phyloP scores from a whole-genome alignment of 2,797 vertebrate species.

The Characodon lateralis region DNA sequence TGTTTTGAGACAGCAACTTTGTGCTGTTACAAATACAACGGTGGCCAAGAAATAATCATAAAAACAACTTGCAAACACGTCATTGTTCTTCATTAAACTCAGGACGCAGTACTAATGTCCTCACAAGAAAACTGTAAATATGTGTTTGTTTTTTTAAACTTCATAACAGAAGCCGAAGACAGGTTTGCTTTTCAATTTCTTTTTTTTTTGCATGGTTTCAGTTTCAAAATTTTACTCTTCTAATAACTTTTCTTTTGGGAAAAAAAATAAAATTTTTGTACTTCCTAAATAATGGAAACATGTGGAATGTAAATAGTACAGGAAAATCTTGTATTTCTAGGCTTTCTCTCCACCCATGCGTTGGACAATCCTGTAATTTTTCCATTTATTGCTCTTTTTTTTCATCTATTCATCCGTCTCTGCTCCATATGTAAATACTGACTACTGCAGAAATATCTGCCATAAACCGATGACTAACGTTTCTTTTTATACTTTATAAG shows the following conservation, averaged over 20 bases:
- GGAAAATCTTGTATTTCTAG: neutral
- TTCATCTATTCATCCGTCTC: too few relatives aligned
- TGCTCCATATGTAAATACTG: too few relatives aligned
- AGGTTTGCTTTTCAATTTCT: neutral
- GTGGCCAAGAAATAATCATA: neutral
- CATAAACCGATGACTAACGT: too few relatives aligned
- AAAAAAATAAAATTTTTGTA: neutral
- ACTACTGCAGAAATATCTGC: too few relatives aligned
- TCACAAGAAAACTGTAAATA: neutral
- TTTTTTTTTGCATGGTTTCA: neutral
- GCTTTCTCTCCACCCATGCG: neutral
- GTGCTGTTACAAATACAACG: neutral
- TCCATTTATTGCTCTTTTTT: neutral
- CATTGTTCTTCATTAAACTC: neutral
- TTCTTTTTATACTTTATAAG: too few relatives aligned
- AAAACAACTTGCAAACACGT: slow-evolving; percentile 2
- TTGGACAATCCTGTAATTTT: neutral
- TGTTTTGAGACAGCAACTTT: neutral
- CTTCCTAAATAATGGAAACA: neutral
- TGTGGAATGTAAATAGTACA: neutral
- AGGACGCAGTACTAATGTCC: neutral
- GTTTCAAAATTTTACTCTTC: slow-evolving; percentile 19
- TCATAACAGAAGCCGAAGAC: neutral
- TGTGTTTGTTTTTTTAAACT: neutral
- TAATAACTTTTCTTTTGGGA: neutral